Conservation (phyloP, 2,888 invertebrate genomes). For the Glaucopsyche alexis region DNA sequence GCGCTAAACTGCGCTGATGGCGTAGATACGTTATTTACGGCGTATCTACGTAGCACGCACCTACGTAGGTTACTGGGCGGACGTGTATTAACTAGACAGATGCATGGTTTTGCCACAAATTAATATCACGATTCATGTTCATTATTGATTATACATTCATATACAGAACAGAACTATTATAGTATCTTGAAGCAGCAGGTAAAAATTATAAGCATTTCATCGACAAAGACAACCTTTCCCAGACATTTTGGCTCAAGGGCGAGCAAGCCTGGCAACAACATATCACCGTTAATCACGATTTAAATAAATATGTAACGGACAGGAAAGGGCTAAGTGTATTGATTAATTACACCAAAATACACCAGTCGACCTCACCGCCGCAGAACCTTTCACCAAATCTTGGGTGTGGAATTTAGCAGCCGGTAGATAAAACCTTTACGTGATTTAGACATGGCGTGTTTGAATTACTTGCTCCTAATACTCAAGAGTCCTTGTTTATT, state of each 20-base stretch:
- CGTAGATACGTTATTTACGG: constrained; percentile 20
- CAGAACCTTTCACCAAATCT: constrained; percentile 5
- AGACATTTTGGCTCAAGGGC: neutral
- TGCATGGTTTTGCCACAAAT: neutral
- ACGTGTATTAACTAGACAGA: neutral
- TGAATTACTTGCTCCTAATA: neutral
- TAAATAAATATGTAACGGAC: constrained; percentile 15
- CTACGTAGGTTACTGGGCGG: constrained; percentile 6
- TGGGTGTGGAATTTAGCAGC: neutral
- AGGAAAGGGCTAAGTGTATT: constrained; percentile 5
- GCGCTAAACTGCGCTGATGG: constrained; percentile 23
- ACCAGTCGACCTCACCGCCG: constrained; percentile 17
- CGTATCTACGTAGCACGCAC: neutral
- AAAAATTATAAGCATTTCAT: no score
- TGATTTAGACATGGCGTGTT: neutral
- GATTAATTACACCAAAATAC: constrained; percentile 22
- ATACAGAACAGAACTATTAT: neutral
- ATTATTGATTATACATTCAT: neutral
- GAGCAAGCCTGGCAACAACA: neutral
- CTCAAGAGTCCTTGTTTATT: neutral
- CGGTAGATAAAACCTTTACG: neutral
- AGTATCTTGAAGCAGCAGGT: no score
- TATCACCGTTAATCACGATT: neutral
- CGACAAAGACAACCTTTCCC: neutral
- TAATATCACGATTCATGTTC: no score